Evolutionary conservation across 2,797 vertebrate species (phyloP), one percentile per base, ranked within the genome.

Genomic region (Ambastaia sidthimunki): DNA sequence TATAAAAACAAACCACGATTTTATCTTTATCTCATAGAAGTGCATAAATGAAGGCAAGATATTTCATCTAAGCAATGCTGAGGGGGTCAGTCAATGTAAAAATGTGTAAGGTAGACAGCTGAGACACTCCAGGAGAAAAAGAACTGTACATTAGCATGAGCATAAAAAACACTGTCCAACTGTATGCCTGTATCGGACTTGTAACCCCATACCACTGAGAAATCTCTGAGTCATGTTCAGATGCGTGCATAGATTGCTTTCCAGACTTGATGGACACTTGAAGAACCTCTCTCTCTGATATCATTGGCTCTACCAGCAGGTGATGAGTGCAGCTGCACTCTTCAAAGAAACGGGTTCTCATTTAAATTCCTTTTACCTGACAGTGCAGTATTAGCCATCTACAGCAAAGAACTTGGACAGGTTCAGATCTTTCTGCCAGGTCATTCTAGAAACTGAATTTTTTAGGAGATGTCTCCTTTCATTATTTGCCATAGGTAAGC

Each of bases 391-490:
- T 80, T 71, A 19, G 13, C 44, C 47, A 28, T 80, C 44, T 2
- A 62, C 44, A 41, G 67, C 21, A 13, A 72, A 65, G 21, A 71
- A 16, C 15, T 71, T 62, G n/a, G 13, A 63, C 18, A 21, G 11
- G 11, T 44, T 78, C 18, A 52, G 41, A 37, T 71, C 69, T 74
- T 85, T 89, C 83, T 84, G 83, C 82, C 52, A 69, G 85, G 82
- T 89, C 86, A 81, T 86, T 86, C 88, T 82, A 86, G 85, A 86
- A 87, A 85, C 67, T 85, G 28, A 82, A 75, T 89, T 82, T 89
- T 76, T 89, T 77, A 88, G 86, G 87, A 87, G 74, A 72, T 74
- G 76, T 72, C 78, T 81, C 68, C 82, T 86, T 88, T 86, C 79
- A 88, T 90, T 85, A 89, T 80, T 82, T 54, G 82, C 85, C 76